Conservation (phyloP, 2,888 invertebrate species). For the Perizoma flavofasciatum region DNA sequence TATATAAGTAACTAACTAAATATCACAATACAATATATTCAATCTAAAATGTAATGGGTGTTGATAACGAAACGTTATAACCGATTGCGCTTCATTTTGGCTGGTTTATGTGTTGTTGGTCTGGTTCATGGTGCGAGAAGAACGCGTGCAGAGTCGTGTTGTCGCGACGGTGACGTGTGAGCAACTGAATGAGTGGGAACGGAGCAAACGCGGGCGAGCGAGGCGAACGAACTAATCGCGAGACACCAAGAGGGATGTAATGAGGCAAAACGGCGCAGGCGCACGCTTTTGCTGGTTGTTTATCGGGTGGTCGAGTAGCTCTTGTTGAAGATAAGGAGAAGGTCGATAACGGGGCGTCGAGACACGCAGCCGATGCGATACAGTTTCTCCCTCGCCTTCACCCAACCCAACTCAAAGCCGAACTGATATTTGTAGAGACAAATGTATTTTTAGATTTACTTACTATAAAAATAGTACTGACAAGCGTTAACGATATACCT, state of each 20-base stretch:
- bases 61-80: constrained; percentile 80
- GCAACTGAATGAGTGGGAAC: constrained; percentile 66
- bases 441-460: constrained; percentile 70
- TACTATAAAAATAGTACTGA: constrained; percentile 70
- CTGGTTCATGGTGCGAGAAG: constrained; percentile 76
- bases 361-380: constrained; percentile 47
- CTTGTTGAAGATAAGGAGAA: constrained; percentile 74
- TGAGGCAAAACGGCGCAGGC: constrained; percentile 79
- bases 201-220: constrained; percentile 43
- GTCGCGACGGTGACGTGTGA: constrained; percentile 74
- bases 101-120: constrained; percentile 82
- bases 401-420: constrained; percentile 24
- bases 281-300: constrained; percentile 81
- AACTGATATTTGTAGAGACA: constrained; percentile 66
- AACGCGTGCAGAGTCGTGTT: constrained; percentile 67
- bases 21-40: constrained; percentile 83
- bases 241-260: constrained; percentile 68
- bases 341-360: constrained; percentile 64
- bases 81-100: constrained; percentile 83
- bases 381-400: constrained; percentile 8
- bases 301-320: constrained; percentile 73
- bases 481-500: constrained; percentile 60
- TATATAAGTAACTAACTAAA: constrained; percentile 76
- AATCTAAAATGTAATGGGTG: constrained; percentile 74
- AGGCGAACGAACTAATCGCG: constrained; percentile 73